Base-by-base conservation (phyloP, 1,140 invertebrate species). In the Antheraea pernyi region DNA sequence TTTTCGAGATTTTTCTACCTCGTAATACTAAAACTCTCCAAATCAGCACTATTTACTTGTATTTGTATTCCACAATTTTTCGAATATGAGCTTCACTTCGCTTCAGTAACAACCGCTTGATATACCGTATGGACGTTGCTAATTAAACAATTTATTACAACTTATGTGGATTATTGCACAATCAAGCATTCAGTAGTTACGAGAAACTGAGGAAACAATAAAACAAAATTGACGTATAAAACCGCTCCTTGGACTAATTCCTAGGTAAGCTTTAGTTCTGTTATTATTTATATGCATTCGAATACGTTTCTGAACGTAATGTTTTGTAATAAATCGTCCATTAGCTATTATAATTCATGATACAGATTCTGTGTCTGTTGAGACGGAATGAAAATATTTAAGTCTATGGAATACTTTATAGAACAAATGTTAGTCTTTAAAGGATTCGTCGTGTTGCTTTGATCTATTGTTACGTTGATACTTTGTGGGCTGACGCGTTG, bases 191-290 rank as follows among this genome's bases (percentile, higher is more conserved):
- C 82, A 75, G 81, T 53, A 53, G 11, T 5, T 88, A 90, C 84
- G 80, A 80, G 79, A 83, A 88, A 87, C 82, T 83, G 73, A 82
- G 82, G 83, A 82, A 83, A 86, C 79, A 86, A 86, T 86, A 86
- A 84, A 86, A 86, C 79, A 82, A 82, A 83, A 86, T 86, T 82
- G 84, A 85, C 79, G 81, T 81, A 86, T 83, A 83, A 86, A 84
- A 81, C 81, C 81, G 78, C 79, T 83, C 78, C 81, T 79, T 84
- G 77, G 70, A 84, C 81, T 82, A 80, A 84, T 86, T 82, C 76
- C 76, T 19, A 13, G 16, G 18, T 30, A 67, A 63, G 72, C 73
- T 74, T 75, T 70, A 73, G 74, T 68, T 72, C 72, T 72, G 76
- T 78, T 78, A 76, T 42, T 79, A 78, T 79, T n/a, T 80, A 83